phyloP scores from a whole-genome alignment of 1,140 invertebrate species.

The Cydia fagiglandana region DNA sequence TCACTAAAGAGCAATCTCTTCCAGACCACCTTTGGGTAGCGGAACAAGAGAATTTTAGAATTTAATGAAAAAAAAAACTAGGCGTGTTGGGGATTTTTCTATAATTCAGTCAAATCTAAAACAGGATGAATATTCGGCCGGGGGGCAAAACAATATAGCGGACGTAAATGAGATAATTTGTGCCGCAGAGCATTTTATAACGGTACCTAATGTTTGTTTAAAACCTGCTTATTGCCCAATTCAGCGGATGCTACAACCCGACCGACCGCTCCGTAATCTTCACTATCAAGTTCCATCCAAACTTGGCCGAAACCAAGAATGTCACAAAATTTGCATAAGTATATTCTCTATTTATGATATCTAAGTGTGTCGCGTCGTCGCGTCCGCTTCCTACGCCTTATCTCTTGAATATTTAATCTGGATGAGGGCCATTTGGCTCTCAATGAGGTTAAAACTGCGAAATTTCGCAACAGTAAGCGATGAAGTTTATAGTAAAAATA shows the following conservation, averaged over 20 bases:
- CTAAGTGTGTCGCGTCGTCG: conserved; percentile 23
- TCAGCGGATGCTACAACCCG: background rate
- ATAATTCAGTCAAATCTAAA: too few relatives aligned
- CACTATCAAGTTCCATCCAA: background rate
- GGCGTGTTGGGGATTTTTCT: too few relatives aligned
- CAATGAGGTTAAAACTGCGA: background rate
- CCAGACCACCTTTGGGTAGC: too few relatives aligned
- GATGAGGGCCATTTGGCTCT: conserved; percentile 1
- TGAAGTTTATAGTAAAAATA: background rate
- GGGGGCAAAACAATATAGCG: background rate
- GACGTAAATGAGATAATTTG: background rate
- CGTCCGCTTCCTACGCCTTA: conserved; percentile 25
- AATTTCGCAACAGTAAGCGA: background rate
- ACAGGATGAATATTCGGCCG: too few relatives aligned
- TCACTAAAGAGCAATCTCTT: too few relatives aligned
- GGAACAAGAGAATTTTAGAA: too few relatives aligned
- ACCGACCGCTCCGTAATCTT: background rate
- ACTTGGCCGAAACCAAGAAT: background rate
- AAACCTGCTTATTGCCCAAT: background rate
- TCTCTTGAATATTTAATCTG: conserved; percentile 12
- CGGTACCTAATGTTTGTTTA: background rate
- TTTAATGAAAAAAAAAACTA: too few relatives aligned
- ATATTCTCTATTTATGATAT: conserved; percentile 3
- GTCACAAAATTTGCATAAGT: conserved; percentile 5
- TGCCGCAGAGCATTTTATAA: background rate